Evolutionary conservation across 2,797 vertebrate genomes (phyloP).

Genomic region (Phataginus tetradactyla): DNA sequence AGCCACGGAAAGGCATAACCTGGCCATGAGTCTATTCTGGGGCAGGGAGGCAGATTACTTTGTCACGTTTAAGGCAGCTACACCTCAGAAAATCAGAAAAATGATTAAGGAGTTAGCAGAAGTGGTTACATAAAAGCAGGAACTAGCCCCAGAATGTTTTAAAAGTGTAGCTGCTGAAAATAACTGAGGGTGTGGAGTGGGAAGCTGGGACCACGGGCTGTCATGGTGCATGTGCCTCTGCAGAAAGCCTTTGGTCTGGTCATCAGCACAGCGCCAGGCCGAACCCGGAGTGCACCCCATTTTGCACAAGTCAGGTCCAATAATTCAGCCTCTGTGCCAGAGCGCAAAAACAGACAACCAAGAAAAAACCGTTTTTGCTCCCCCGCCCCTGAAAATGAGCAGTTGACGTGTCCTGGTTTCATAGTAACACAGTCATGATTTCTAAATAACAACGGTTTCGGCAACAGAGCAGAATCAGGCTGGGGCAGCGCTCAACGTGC

Average conservation of each 20-base stretch:
- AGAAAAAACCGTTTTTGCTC: constrained; percentile 64
- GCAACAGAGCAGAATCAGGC: constrained; percentile 53
- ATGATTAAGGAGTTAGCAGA: constrained; percentile 55
- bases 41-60: not conserved
- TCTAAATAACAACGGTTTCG: constrained; percentile 74
- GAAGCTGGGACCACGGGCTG: not conserved
- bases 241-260: constrained; percentile 14
- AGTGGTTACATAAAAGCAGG: constrained; percentile 78
- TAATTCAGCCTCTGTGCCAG: not conserved
- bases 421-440: constrained; percentile 62
- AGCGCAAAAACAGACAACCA: constrained; percentile 68
- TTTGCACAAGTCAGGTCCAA: not conserved
- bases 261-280: constrained; percentile 6
- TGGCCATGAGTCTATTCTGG: not conserved
- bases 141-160: constrained; percentile 30
- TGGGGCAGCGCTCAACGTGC: constrained; percentile 49
- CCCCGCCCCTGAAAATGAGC: constrained; percentile 65
- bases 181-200: constrained; percentile 9
- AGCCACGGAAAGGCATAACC: not conserved
- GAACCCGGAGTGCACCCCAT: not conserved
- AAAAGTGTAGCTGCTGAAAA: constrained; percentile 48
- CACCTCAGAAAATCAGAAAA: constrained; percentile 52
- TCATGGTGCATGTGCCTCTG: not conserved
- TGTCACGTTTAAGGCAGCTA: not conserved
- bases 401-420: constrained; percentile 38